phyloP scores from a whole-genome alignment of 2,797 vertebrate species.

The Rachycentron canadum region DNA sequence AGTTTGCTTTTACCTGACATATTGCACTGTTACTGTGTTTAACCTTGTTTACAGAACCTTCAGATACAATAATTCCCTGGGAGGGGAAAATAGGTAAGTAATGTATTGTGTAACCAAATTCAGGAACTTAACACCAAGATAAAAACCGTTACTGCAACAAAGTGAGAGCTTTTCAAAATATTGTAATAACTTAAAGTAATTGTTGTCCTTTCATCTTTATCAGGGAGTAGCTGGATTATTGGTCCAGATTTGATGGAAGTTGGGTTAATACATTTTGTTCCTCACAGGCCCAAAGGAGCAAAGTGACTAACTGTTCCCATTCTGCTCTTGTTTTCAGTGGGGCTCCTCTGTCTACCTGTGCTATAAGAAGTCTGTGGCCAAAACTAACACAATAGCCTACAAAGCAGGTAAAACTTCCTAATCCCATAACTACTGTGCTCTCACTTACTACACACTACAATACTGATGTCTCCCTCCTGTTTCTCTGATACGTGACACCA shows the following conservation, averaged over 20 bases:
- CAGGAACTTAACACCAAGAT: too few relatives aligned
- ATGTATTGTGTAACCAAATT: too few relatives aligned
- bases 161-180: background rate
- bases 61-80: too few relatives aligned
- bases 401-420: slow-evolving; percentile 89
- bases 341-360: slow-evolving; percentile 96
- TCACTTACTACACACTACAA: slow-evolving; percentile 8
- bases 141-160: background rate
- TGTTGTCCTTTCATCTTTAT: background rate
- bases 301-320: background rate
- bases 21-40: too few relatives aligned
- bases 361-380: slow-evolving; percentile 98
- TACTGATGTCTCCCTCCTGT: slow-evolving; percentile 27
- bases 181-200: background rate
- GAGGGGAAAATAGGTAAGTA: too few relatives aligned
- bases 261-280: background rate
- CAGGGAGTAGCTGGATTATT: background rate
- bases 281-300: background rate
- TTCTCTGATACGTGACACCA: slow-evolving; percentile 4
- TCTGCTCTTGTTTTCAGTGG: slow-evolving; percentile 86
- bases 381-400: slow-evolving; percentile 96
- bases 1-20: too few relatives aligned
- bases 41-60: too few relatives aligned
- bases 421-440: slow-evolving; percentile 27
- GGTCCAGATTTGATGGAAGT: background rate